Percentiles rank a stretch among this genome's conserved stretches.
phyloP scores from a whole-genome alignment of 2,113 vertebrate species.

The Galbula dea region DNA sequence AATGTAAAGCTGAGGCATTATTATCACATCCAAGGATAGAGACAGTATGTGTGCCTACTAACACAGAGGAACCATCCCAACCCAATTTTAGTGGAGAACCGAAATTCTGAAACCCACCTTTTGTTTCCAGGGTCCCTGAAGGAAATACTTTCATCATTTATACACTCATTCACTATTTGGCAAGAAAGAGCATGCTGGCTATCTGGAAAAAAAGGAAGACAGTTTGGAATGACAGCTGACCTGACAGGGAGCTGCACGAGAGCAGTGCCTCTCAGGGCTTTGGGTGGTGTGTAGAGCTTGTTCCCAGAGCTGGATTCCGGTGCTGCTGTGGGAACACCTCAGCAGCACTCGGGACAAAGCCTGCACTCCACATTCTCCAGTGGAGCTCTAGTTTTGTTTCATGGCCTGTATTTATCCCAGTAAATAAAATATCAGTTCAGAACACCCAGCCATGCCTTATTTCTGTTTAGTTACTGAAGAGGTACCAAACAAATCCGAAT shows the following conservation, averaged over 20 bases:
- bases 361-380: not conserved
- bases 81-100: not conserved
- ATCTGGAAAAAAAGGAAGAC: not conserved
- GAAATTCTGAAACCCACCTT: not conserved
- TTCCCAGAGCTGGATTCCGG: not conserved
- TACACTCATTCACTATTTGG: not conserved
- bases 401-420: not conserved
- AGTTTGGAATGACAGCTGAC: not conserved
- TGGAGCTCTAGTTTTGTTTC: not conserved
- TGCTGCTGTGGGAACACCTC: not conserved
- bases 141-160: not conserved
- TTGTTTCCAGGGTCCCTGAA: not conserved
- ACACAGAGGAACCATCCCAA: not conserved
- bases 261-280: not conserved
- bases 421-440: not conserved
- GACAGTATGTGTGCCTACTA: not conserved
- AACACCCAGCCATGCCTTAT: not conserved
- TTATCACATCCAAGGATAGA: conserved; percentile 11
- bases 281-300: not conserved
- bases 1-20: not conserved
- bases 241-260: not conserved
- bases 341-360: not conserved
- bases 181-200: not conserved
- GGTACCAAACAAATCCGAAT: not conserved
- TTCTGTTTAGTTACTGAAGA: not conserved